phyloP scores from a whole-genome alignment of 1,140 invertebrate genomes.

The Pseudomyrmex pallidus region DNA sequence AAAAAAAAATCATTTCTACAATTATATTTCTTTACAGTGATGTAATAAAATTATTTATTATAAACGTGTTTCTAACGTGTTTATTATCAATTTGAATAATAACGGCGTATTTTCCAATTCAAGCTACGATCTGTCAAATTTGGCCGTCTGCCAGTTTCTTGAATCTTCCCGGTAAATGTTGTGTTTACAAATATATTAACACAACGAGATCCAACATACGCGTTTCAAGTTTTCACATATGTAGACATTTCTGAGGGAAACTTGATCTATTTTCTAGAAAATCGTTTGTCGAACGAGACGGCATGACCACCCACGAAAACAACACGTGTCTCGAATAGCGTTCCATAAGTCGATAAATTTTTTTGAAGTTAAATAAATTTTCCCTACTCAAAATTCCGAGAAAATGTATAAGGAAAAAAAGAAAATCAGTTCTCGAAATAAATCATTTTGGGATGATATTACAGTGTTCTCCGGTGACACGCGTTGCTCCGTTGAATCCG shows the following conservation, averaged over 20 bases:
- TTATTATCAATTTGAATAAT: background rate
- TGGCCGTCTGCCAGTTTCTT: background rate
- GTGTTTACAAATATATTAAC: conserved; percentile 29
- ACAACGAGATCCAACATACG: conserved; percentile 7
- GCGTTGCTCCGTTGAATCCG: conserved; percentile 35
- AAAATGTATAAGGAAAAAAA: background rate
- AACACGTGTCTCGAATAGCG: conserved; percentile 63
- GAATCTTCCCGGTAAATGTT: background rate
- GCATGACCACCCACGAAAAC: conserved; percentile 58
- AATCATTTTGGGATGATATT: background rate
- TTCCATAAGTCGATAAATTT: conserved; percentile 49
- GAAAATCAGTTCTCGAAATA: too few species aligned
- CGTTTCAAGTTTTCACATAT: conserved; percentile 5
- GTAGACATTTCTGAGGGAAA: conserved; percentile 23
- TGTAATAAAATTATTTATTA: too few species aligned
- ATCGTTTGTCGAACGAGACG: conserved; percentile 36
- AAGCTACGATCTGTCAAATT: background rate
- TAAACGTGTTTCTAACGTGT: background rate
- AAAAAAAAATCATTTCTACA: too few species aligned
- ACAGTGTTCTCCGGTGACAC: background rate
- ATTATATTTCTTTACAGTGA: too few species aligned
- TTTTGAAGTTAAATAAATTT: conserved; percentile 59
- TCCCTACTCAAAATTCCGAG: background rate
- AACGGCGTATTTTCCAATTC: background rate
- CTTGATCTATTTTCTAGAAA: conserved; percentile 50